phyloP scores from a whole-genome alignment of 2,113 vertebrate genomes.

The Gambusia holbrooki region DNA sequence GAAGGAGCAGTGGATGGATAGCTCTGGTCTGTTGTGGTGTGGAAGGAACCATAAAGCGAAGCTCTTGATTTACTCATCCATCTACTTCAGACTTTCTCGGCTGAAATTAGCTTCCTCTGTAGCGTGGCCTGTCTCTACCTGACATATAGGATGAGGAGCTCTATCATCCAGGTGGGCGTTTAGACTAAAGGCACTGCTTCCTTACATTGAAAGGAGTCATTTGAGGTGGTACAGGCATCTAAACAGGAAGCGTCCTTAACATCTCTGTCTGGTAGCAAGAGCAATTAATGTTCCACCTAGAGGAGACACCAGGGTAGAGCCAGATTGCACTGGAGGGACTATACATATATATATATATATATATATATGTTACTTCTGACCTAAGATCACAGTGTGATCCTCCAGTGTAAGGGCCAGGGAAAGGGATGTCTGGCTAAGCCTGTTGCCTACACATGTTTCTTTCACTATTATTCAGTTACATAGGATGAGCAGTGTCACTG shows the following conservation, averaged over 20 bases:
- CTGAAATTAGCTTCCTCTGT: neutral
- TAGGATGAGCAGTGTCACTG: neutral
- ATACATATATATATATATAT: neutral
- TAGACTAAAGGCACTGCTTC: no score
- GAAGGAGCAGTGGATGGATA: neutral
- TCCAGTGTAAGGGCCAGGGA: no score
- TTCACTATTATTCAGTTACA: neutral
- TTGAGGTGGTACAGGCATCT: neutral
- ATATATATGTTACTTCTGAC: neutral
- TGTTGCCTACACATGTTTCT: neutral
- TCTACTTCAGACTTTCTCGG: no score
- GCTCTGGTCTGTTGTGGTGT: no score
- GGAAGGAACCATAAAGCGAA: no score
- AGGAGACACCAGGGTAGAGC: neutral
- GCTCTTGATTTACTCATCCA: no score
- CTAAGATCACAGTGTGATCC: neutral
- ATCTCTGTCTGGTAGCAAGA: neutral
- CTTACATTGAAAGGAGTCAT: neutral
- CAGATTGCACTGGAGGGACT: neutral
- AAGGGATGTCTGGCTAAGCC: neutral
- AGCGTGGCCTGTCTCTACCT: neutral
- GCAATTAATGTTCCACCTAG: neutral
- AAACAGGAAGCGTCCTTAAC: neutral
- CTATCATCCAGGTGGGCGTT: neutral
- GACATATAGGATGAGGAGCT: neutral